Evolutionary conservation across 1,140 invertebrate genomes (phyloP), one percentile per base, ranked within the genome.

Genomic region (Drosophila athabasca): DNA sequence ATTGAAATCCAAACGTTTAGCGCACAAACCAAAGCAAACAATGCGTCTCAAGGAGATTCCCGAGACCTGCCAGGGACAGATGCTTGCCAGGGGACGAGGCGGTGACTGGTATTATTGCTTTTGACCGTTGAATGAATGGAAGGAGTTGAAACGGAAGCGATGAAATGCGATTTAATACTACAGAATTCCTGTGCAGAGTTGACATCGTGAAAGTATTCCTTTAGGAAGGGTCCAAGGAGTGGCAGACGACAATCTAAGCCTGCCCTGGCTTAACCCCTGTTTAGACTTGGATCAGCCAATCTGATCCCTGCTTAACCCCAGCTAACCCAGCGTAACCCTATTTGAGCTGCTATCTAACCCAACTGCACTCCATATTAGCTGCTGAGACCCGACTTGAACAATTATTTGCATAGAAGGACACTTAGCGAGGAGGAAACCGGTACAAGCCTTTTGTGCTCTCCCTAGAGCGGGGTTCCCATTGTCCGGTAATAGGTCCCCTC

Each of bases 1-100:
- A 85, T 76, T 87, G 73, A 85, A 81, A 80, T 81, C 68, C 59
- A 87, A 71, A 62, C 62, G 74, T 24, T 51, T 49, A 44, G 35
- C 48, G 76, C 45, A 64, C 72, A 73, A 55, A 60, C 48, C 71
- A 69, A 55, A 73, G 69, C 44, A 65, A 73, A 73, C 62, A 76
- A 72, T 85, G 50, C 49, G 53, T 39, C 29, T 41, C 15, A 31
- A 48, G 29, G 49, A 26, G 62, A 44, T 41, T 29, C 31, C 6
- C 29, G 43, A 22, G n/a, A 54, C 7, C 31, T 13, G 43, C 7
- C 49, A 26, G 49, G 13, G n/a, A 5, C n/a, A 8, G 45, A 8
- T 31, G 8, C 31, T 9, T 3, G 3, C 8, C 8, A 3, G 8
- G 31, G 31, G 31, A 65, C 58, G 31, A 65, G 62, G 31, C 49